Percentiles rank a stretch among this genome's conserved stretches.
These are phyloP conservation scores for Drosophila affinis DNA, from an alignment of 2,888 invertebrate genomes.

Conservation along the genomic window DNA sequence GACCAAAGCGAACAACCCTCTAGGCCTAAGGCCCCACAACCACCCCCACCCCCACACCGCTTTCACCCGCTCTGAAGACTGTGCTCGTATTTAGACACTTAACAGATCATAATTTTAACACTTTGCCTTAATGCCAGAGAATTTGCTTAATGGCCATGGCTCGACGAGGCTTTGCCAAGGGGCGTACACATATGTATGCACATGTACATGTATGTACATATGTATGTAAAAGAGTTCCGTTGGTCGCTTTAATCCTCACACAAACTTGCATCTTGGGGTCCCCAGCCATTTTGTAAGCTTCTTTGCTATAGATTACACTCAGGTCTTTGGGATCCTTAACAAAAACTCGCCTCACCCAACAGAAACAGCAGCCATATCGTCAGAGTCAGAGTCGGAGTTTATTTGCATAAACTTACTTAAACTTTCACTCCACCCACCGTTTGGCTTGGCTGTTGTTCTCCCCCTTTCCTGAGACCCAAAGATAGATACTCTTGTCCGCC, in stretches of 20 bases:
- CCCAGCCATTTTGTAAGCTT: neutral
- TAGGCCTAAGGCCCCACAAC: conserved; percentile 1
- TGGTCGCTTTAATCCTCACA: neutral
- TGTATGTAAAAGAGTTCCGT: neutral
- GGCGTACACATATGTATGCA: neutral
- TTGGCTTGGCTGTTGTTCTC: neutral
- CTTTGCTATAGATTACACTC: neutral
- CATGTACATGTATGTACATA: neutral
- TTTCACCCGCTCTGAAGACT: conserved; percentile 10
- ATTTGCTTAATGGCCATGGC: conserved; percentile 36
- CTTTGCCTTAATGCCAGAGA: conserved; percentile 65
- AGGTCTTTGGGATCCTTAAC: neutral
- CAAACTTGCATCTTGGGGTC: neutral
- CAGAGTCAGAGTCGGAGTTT: neutral
- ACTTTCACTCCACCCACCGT: neutral
- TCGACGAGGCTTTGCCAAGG: conserved; percentile 8
- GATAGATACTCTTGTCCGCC: conserved; percentile 37
- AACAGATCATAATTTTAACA: conserved; percentile 78
- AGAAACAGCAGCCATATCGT: neutral
- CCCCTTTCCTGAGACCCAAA: neutral
- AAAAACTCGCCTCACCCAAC: neutral
- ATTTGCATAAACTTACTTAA: conserved; percentile 1
- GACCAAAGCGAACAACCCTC: conserved; percentile 40
- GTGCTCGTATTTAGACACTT: conserved; percentile 74
- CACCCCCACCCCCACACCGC: too few relatives aligned